Percentiles rank a stretch among this genome's conserved stretches.
phyloP scores from a whole-genome alignment of 1,140 invertebrate species.

The Hyposmocoma kahamanoa region DNA sequence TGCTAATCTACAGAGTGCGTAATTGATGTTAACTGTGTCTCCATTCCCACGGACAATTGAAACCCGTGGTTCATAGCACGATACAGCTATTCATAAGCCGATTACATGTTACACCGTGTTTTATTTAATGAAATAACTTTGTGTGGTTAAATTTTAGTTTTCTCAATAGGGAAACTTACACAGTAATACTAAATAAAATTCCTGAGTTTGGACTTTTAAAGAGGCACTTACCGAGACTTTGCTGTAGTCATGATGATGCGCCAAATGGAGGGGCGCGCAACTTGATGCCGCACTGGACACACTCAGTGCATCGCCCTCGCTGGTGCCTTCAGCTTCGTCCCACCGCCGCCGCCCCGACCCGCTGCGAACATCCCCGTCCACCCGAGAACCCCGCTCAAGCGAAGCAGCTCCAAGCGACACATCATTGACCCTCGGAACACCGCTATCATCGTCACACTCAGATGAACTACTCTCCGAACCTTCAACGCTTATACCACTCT shows the following conservation, averaged over 20 bases:
- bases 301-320: conserved; percentile 60
- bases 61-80: too few relatives aligned
- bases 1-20: too few relatives aligned
- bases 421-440: conserved; percentile 50
- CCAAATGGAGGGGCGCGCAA: conserved; percentile 51
- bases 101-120: too few relatives aligned
- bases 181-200: too few relatives aligned
- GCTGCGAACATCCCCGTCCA: conserved; percentile 64
- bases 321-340: conserved; percentile 59
- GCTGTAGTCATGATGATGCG: conserved; percentile 57
- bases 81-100: too few relatives aligned
- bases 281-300: conserved; percentile 61
- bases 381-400: conserved; percentile 60
- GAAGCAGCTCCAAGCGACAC: conserved; percentile 62
- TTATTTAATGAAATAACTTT: too few relatives aligned
- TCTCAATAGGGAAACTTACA: too few relatives aligned
- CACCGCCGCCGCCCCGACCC: conserved; percentile 64
- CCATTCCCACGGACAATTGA: too few relatives aligned
- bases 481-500: conserved; percentile 50
- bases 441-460: conserved; percentile 44
- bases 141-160: too few relatives aligned
- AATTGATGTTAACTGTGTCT: too few relatives aligned
- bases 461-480: conserved; percentile 50
- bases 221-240: conserved; percentile 69
- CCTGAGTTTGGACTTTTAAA: too few relatives aligned